Conservation (phyloP, 1,140 invertebrate genomes). For the Armadillidium nasatum region DNA sequence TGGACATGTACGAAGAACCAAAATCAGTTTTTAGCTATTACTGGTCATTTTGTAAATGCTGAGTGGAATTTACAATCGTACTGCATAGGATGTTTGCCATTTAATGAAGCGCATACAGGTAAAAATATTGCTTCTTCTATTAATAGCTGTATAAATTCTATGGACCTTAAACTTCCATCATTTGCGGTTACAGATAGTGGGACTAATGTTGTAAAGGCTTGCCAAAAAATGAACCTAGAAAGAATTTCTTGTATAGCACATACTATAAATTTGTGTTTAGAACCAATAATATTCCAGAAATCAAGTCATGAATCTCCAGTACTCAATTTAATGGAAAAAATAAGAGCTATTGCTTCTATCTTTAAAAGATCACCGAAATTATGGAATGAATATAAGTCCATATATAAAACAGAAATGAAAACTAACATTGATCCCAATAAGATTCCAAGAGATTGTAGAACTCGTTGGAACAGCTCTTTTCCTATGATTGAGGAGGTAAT, state of each 20-base stretch:
- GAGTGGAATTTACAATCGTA: neutral
- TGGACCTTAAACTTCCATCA: neutral
- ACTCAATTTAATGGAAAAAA: too few species aligned
- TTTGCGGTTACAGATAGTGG: neutral
- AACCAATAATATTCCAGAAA: neutral
- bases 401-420: neutral
- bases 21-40: too few species aligned
- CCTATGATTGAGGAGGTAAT: neutral
- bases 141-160: neutral
- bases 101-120: neutral
- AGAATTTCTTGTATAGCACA: neutral
- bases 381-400: neutral
- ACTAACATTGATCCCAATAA: neutral
- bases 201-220: neutral
- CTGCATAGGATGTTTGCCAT: neutral
- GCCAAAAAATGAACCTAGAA: neutral
- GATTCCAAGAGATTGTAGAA: neutral
- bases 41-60: neutral
- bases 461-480: neutral
- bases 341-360: neutral
- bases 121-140: neutral
- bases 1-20: too few species aligned
- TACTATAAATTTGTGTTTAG: neutral
- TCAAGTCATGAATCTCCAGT: neutral
- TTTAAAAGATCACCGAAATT: constrained; percentile 1